Evolutionary conservation across 2,113 vertebrate genomes (phyloP).

Genomic region (Forbesichthys papilliferus): DNA sequence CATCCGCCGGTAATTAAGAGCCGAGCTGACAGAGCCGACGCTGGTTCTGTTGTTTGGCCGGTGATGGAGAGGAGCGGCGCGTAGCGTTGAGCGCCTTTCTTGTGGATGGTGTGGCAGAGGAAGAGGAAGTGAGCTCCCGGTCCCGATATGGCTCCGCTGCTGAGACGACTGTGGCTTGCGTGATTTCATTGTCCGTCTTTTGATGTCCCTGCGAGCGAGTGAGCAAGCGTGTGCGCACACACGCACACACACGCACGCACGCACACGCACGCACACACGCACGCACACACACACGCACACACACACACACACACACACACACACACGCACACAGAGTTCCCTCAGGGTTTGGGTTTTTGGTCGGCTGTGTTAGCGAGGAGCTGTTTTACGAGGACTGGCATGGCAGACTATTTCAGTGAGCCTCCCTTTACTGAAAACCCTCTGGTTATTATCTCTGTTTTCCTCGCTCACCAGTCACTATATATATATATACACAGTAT

Average conservation of each 20-base stretch:
- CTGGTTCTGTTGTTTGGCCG: constrained; percentile 70
- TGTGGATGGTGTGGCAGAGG: constrained; percentile 55
- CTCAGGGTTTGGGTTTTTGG: constrained; percentile 26
- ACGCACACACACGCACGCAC: background rate
- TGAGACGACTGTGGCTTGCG: constrained; percentile 60
- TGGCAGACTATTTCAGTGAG: constrained; percentile 38
- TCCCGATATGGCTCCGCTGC: constrained; percentile 53
- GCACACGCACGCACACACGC: background rate
- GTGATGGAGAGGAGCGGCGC: constrained; percentile 47
- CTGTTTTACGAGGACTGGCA: constrained; percentile 51
- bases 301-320: constrained; percentile 1
- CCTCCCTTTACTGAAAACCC: constrained; percentile 29
- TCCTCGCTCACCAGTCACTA: constrained; percentile 18
- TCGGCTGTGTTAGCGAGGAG: constrained; percentile 52
- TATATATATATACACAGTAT: constrained; percentile 5
- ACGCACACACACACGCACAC: background rate
- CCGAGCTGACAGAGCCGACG: constrained; percentile 54
- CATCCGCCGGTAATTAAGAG: constrained; percentile 57
- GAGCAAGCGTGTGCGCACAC: constrained; percentile 25
- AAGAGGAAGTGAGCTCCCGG: constrained; percentile 34
- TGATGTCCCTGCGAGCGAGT: constrained; percentile 49
- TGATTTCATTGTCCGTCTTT: constrained; percentile 63
- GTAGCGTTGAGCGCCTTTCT: constrained; percentile 63
- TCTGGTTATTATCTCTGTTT: background rate
- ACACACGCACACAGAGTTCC: background rate